Conservation (phyloP, 2,113 vertebrate species). For the Pao palembangensis region DNA sequence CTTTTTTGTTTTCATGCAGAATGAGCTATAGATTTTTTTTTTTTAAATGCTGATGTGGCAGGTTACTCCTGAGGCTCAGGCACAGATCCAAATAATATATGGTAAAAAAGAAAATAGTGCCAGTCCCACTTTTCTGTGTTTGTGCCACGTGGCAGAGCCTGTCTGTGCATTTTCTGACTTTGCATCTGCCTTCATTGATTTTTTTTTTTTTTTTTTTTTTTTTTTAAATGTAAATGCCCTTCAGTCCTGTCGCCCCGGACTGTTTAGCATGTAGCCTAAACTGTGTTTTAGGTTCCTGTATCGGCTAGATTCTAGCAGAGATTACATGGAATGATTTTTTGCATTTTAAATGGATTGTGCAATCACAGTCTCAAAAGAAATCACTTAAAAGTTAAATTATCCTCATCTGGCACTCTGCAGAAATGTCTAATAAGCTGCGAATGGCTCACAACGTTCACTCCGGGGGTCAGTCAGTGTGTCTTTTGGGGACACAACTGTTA, state of each 20-base stretch:
- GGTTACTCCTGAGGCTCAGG: slow-evolving; percentile 29
- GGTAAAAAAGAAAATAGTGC: slow-evolving; percentile 7
- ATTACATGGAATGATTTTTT: slow-evolving; percentile 3
- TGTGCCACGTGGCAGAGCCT: slow-evolving; percentile 30
- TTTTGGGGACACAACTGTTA: slow-evolving; percentile 11
- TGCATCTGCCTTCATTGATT: slow-evolving; percentile 1
- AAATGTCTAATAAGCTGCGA: slow-evolving; percentile 10
- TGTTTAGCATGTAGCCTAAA: slow-evolving; percentile 9
- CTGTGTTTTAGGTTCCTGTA: slow-evolving; percentile 1
- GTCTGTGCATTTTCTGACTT: slow-evolving; percentile 9
- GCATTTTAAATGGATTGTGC: slow-evolving; percentile 8
- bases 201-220: background rate
- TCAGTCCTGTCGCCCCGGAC: slow-evolving; percentile 1
- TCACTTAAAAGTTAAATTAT: background rate
- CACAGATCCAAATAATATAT: slow-evolving; percentile 18
- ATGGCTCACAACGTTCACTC: slow-evolving; percentile 8
- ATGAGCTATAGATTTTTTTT: slow-evolving; percentile 56
- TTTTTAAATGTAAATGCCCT: background rate
- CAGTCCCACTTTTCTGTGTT: slow-evolving; percentile 29
- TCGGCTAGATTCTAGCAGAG: slow-evolving; percentile 6
- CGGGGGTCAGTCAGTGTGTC: background rate
- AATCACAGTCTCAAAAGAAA: background rate
- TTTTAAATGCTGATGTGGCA: slow-evolving; percentile 46
- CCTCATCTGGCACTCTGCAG: slow-evolving; percentile 1
- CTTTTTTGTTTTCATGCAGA: slow-evolving; percentile 44